phyloP scores from a whole-genome alignment of 2,888 invertebrate genomes.

The Mamestra brassicae region DNA sequence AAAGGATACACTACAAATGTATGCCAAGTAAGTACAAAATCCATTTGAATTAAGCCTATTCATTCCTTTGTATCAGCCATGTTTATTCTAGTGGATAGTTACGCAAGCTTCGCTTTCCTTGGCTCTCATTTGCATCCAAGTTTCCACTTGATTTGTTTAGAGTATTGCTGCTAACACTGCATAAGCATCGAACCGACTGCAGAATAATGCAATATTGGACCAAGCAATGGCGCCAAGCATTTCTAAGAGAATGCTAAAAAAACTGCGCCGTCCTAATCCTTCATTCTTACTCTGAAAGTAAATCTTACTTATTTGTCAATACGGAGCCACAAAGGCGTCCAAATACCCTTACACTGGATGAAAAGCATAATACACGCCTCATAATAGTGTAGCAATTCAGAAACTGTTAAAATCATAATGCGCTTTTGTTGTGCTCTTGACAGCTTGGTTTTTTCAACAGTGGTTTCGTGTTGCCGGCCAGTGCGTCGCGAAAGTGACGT shows the following conservation, averaged over 20 bases:
- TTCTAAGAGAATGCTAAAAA: constrained; percentile 75
- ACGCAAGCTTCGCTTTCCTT: constrained; percentile 81
- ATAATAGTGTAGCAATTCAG: constrained; percentile 89
- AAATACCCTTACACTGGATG: constrained; percentile 89
- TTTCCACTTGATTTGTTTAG: constrained; percentile 87
- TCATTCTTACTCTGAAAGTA: constrained; percentile 87
- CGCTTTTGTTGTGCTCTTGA: constrained; percentile 87
- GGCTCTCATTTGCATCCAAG: constrained; percentile 75
- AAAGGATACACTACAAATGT: constrained; percentile 62
- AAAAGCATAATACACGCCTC: constrained; percentile 89
- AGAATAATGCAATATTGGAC: constrained; percentile 85
- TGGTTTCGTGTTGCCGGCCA: constrained; percentile 82
- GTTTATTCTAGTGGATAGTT: constrained; percentile 79
- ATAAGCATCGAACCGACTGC: constrained; percentile 73
- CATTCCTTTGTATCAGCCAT: constrained; percentile 74
- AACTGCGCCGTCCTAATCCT: constrained; percentile 85
- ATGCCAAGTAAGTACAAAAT: constrained; percentile 60
- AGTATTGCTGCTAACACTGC: constrained; percentile 79
- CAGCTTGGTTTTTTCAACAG: constrained; percentile 81
- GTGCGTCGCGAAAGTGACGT: constrained; percentile 81
- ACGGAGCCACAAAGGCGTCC: constrained; percentile 89
- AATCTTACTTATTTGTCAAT: constrained; percentile 91
- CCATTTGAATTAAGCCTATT: constrained; percentile 72
- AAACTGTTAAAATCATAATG: constrained; percentile 90
- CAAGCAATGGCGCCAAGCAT: constrained; percentile 84